Evolutionary conservation across 2,797 vertebrate species (phyloP), one percentile per base, ranked within the genome.

Genomic region (Euthynnus affinis): DNA sequence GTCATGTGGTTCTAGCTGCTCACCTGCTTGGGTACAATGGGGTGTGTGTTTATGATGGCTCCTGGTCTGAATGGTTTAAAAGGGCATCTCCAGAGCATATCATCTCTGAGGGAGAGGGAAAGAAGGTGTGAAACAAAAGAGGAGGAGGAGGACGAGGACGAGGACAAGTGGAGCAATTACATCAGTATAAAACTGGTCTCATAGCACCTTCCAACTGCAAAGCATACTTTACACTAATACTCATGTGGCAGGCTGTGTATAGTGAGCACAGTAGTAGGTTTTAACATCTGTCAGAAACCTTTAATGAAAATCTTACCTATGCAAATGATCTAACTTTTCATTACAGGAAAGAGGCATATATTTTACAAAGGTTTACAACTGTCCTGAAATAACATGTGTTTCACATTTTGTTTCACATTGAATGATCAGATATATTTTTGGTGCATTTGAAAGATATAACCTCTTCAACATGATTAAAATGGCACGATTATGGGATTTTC

Each of bases 1-100:
- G 98, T 72, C 97, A 98, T 10, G 76, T 99, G 0, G 96, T 93
- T 14, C 84, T 99, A 81, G 97, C 96, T 0, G 98, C 98, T 65
- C 95, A 96, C 86, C 91, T 98, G 67, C 97, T 98, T 0, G 97
- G 97, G 22, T 95, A 97, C 83, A 91, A 95, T 0, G 96, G 95
- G 0, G 95, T 96, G 73, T 93, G 95, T 0, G 60, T 99, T 70
- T 99, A 99, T 0, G 98, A 99, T 0, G 98, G 98, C n/a, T 96
- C 98, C 71, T 99, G 98, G 98, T 91, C 84, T 0, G 98, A 99
- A 82, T 99, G 98, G 97, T 98, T 96, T 87, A 93, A 87, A 78
- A 94, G 94, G 40, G 96, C 97, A 0, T 91, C 96, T 0, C 93
- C 96, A 0, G 96, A 96, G 59, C 89, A 95, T 22, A 92, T 96